phyloP scores from a whole-genome alignment of 2,888 invertebrate species.

The Lissocephala sabroskyi region DNA sequence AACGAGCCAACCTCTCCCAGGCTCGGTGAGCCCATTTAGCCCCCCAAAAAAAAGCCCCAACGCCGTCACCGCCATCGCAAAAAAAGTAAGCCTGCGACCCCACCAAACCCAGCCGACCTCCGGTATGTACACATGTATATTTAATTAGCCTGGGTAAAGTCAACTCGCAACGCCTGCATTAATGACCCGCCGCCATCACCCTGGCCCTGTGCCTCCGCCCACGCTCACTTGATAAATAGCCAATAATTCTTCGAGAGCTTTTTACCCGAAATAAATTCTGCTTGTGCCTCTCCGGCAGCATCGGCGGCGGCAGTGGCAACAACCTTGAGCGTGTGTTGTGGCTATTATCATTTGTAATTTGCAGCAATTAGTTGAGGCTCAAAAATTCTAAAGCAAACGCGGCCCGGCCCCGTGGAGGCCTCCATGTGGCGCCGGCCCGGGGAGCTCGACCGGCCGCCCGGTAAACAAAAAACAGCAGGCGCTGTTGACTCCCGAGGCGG shows the following conservation, averaged over 20 bases:
- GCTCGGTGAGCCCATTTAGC: constrained; percentile 31
- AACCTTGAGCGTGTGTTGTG: constrained; percentile 65
- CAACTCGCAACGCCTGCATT: constrained; percentile 19
- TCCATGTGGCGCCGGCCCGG: constrained; percentile 9
- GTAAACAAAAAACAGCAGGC: constrained; percentile 9
- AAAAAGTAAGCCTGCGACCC: too few relatives aligned
- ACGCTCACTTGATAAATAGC: constrained; percentile 59
- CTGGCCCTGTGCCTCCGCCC: constrained; percentile 20
- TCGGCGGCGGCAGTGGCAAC: too few relatives aligned
- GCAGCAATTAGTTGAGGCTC: constrained; percentile 63
- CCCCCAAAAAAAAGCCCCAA: too few relatives aligned
- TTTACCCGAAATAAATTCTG: constrained; percentile 52
- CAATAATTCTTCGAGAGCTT: constrained; percentile 59
- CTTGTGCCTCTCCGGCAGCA: too few relatives aligned
- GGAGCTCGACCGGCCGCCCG: background rate
- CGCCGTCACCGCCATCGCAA: too few relatives aligned
- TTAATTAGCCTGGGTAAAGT: constrained; percentile 52
- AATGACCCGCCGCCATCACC: background rate
- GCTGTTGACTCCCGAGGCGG: too few relatives aligned
- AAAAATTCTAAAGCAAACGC: constrained; percentile 66
- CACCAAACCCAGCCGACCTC: background rate
- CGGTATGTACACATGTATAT: constrained; percentile 38
- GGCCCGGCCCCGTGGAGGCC: constrained; percentile 36
- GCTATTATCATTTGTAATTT: constrained; percentile 66
- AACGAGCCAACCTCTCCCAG: too few relatives aligned